A percentile compares a stretch with the other conserved stretches of the same genome.
These are phyloP conservation scores for Lepidothrix coronata DNA, from an alignment of 2,113 vertebrate species.

Conservation along the genomic window DNA sequence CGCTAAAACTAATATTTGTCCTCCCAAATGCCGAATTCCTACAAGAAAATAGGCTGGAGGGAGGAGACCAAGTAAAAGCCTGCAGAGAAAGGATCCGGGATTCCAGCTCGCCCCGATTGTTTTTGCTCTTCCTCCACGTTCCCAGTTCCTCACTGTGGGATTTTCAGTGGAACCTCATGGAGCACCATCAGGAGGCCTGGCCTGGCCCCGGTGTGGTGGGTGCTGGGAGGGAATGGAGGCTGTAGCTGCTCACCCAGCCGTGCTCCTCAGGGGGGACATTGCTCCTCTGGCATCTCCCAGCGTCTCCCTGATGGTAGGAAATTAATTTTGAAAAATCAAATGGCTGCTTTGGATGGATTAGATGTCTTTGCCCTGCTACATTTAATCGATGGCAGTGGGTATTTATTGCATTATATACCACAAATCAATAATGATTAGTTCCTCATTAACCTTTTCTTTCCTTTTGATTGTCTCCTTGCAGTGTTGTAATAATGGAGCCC, in stretches of 20 bases:
- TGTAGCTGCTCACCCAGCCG: not conserved
- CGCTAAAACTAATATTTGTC: not conserved
- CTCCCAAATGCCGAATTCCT: not conserved
- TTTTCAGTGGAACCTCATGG: not conserved
- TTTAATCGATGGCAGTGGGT: not conserved
- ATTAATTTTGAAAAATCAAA: not conserved
- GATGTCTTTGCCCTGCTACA: not conserved
- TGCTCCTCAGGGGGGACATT: not conserved
- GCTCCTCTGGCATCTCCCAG: not conserved
- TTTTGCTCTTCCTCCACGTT: not conserved
- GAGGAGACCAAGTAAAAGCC: not conserved
- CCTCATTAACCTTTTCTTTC: conserved; percentile 45
- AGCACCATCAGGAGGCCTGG: not conserved
- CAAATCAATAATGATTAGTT: conserved; percentile 48
- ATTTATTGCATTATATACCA: conserved; percentile 22
- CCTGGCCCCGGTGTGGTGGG: not conserved
- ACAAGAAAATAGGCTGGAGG: not conserved
- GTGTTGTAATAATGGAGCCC: not conserved
- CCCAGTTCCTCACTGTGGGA: not conserved
- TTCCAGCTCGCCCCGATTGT: not conserved
- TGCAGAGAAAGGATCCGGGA: not conserved
- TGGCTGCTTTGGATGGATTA: not conserved
- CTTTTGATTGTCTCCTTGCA: not conserved
- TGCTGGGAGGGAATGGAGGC: not conserved
- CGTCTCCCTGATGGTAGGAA: not conserved